Evolutionary conservation across 2,888 invertebrate species (phyloP), one percentile per base, ranked within the genome.

Genomic region (Drosophila testacea): DNA sequence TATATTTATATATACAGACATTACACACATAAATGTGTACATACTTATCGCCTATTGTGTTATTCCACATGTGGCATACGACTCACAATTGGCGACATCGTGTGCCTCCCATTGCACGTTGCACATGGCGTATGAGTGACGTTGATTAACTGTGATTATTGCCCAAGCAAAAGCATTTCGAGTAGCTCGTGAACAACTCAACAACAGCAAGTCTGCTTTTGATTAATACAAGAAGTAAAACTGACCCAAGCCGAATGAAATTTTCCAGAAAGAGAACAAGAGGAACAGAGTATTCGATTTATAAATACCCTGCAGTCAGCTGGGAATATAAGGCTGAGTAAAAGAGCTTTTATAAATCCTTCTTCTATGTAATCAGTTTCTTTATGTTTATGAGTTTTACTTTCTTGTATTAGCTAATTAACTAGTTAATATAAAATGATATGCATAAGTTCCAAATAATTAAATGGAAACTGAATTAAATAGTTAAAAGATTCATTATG

Each of bases 111-210:
- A 50, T 51, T 86, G 78, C 69, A 79, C 69, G 69, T 87, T 87
- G 83, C 82, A 84, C 81, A 81, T 71, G 78, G 69, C 78, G 86
- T 83, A 83, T 81, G 60, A 55, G 77, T 57, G 65, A 83, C 27
- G 74, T 22, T 64, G 78, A 86, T 83, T 83, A 86, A 66, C 66
- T 62, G 65, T 41, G 67, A 69, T 63, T 69, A 22, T 41, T 57
- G 55, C 46, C 38, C 55, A 38, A 47, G 50, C 56, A 48, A 28
- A 47, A 13, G 60, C 16, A 22, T 27, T 41, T 34, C 44, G 39
- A 62, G 10, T 36, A 38, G 39, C 27, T 42, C 54, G 13, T 51
- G 44, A 48, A 30, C 6, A 57, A 28, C 16, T 27, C 57, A 42
- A 30, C 52, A 38, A 16, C 42, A 42, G 38, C 32, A 9, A 32